Evolutionary conservation across 1,140 invertebrate genomes (phyloP).

Genomic region (Drosophila parabipectinata): DNA sequence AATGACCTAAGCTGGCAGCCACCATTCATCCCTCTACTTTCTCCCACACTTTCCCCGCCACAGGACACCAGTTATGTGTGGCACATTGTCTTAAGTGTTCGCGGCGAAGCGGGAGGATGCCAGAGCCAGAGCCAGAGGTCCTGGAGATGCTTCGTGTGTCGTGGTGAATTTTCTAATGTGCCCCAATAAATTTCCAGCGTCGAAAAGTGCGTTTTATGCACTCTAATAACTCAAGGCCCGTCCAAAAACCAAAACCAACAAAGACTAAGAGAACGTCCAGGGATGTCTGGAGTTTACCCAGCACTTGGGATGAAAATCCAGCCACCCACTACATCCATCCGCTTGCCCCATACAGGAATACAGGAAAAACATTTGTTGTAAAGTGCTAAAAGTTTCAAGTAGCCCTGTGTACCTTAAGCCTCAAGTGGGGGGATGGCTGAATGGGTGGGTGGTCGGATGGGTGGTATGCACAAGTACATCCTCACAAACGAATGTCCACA

Average conservation of each 20-base stretch:
- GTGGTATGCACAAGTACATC: neutral
- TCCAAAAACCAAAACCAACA: neutral
- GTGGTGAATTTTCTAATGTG: slow-evolving; percentile 60
- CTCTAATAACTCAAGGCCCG: slow-evolving; percentile 53
- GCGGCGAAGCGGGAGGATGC: neutral
- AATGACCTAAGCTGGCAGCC: slow-evolving; percentile 36
- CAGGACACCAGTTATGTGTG: slow-evolving; percentile 1
- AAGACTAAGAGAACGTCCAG: neutral
- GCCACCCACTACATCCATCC: too few relatives aligned
- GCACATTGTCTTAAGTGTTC: slow-evolving; percentile 40
- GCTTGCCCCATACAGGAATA: neutral
- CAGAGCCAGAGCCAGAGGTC: neutral
- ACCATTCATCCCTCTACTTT: neutral
- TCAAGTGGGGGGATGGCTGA: neutral
- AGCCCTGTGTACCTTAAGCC: slow-evolving; percentile 48
- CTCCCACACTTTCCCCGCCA: neutral
- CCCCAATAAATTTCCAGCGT: slow-evolving; percentile 54
- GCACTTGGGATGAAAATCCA: slow-evolving; percentile 11
- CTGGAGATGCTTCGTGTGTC: slow-evolving; percentile 26
- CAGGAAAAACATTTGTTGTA: slow-evolving; percentile 49
- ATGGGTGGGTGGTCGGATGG: too few relatives aligned
- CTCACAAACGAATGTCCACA: slow-evolving; percentile 15
- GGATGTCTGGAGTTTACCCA: slow-evolving; percentile 8
- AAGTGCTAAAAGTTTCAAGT: slow-evolving; percentile 63
- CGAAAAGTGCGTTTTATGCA: slow-evolving; percentile 63